These are phyloP conservation scores for Bubalus kerabau DNA, from an alignment of 2,113 vertebrate species.

Conservation along the genomic window DNA sequence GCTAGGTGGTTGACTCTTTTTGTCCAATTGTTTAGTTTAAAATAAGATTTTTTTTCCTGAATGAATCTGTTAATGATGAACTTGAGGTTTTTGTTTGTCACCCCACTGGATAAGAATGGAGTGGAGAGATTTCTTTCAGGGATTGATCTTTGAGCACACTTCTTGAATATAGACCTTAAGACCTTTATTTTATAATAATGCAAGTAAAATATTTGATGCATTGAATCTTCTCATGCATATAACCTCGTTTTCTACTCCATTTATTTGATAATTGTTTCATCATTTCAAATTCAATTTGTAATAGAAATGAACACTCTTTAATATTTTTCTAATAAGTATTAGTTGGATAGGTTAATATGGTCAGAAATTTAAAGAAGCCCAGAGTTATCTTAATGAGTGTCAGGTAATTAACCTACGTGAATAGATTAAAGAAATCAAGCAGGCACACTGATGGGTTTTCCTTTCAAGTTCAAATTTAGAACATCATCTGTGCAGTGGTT, in stretches of 20 bases:
- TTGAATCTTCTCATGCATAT: slow-evolving; percentile 72
- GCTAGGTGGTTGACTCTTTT: not conserved
- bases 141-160: slow-evolving; percentile 64
- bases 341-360: slow-evolving; percentile 77
- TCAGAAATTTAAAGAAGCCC: slow-evolving; percentile 76
- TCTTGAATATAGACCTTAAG: slow-evolving; percentile 52
- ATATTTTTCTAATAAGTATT: slow-evolving; percentile 79
- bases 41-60: not conserved
- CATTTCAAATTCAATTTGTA: slow-evolving; percentile 77
- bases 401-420: slow-evolving; percentile 77
- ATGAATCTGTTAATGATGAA: not conserved
- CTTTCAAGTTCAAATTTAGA: slow-evolving; percentile 76
- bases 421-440: slow-evolving; percentile 75
- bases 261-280: slow-evolving; percentile 78
- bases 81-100: not conserved
- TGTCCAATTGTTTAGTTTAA: not conserved
- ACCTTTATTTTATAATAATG: slow-evolving; percentile 69
- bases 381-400: slow-evolving; percentile 76
- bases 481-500: slow-evolving; percentile 63
- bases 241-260: slow-evolving; percentile 75
- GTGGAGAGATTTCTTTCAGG: slow-evolving; percentile 32
- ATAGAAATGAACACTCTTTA: slow-evolving; percentile 74
- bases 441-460: slow-evolving; percentile 68
- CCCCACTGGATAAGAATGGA: not conserved
- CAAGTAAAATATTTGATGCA: slow-evolving; percentile 70